phyloP scores from a whole-genome alignment of 2,113 vertebrate genomes.

The Poeciliopsis occidentalis region DNA sequence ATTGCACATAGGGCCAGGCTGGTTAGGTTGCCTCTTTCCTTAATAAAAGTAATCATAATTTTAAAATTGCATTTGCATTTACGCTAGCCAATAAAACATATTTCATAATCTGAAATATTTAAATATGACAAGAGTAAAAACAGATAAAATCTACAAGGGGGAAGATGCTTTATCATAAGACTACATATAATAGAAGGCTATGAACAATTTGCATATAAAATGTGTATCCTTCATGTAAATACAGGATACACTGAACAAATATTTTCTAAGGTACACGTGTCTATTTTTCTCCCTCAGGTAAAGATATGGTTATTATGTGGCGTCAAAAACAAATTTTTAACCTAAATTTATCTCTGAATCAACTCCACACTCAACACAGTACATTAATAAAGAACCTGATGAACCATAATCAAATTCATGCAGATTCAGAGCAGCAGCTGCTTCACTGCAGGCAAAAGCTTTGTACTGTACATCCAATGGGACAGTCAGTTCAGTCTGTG shows the following conservation, averaged over 20 bases:
- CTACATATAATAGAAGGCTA: neutral
- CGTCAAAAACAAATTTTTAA: neutral
- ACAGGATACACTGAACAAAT: neutral
- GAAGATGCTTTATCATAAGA: neutral
- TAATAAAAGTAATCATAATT: too few species aligned
- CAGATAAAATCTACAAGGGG: too few species aligned
- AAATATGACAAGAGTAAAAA: neutral
- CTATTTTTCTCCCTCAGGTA: neutral
- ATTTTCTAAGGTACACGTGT: too few species aligned
- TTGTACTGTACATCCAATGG: neutral
- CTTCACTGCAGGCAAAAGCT: neutral
- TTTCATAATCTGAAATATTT: neutral
- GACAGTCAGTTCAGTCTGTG: neutral
- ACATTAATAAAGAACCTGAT: constrained; percentile 6
- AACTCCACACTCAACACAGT: neutral
- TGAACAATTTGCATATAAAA: neutral
- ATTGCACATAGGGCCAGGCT: too few species aligned
- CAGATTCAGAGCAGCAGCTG: neutral
- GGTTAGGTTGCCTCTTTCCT: too few species aligned
- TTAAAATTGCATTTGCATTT: neutral
- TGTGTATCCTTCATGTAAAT: neutral
- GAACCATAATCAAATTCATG: constrained; percentile 3
- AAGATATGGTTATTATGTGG: neutral
- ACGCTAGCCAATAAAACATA: neutral
- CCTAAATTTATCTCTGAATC: constrained; percentile 5